phyloP scores from a whole-genome alignment of 2,888 invertebrate genomes.

The Saturnia japonica region DNA sequence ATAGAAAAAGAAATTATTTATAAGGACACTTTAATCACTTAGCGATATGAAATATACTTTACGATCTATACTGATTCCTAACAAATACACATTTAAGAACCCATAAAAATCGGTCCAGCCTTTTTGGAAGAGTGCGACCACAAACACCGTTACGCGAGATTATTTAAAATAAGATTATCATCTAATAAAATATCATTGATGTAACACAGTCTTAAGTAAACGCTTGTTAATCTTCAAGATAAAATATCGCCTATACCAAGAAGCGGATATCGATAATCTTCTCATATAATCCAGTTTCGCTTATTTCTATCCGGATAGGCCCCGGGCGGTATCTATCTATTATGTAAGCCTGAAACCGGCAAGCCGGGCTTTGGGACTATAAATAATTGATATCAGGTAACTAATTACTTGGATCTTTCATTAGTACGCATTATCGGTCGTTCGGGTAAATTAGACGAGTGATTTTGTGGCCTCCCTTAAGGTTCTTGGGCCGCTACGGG shows the following conservation, averaged over 20 bases:
- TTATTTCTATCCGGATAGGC: slow-evolving; percentile 10
- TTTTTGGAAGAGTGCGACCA: no score
- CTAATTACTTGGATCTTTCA: slow-evolving; percentile 59
- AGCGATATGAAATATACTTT: no score
- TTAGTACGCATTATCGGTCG: slow-evolving; percentile 46
- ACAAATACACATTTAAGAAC: no score
- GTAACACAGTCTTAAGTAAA: not conserved
- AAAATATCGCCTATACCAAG: slow-evolving; percentile 5
- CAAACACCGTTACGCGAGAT: no score
- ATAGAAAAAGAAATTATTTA: no score
- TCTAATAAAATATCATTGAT: not conserved
- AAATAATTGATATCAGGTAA: slow-evolving; percentile 63
- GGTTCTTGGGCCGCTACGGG: slow-evolving; percentile 14
- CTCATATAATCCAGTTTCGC: slow-evolving; percentile 17
- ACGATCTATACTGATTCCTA: no score
- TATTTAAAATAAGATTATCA: not conserved
- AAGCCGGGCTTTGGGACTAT: slow-evolving; percentile 31
- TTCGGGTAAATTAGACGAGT: slow-evolving; percentile 15
- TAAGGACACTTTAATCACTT: no score
- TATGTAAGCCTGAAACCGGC: slow-evolving; percentile 20
- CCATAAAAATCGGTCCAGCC: no score
- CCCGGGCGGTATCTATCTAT: slow-evolving; percentile 22
- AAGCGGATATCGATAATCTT: slow-evolving; percentile 18
- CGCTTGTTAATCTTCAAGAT: slow-evolving; percentile 15
- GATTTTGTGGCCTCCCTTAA: slow-evolving; percentile 7